phyloP scores from a whole-genome alignment of 2,888 invertebrate genomes.

The Pseudococcus longispinus region DNA sequence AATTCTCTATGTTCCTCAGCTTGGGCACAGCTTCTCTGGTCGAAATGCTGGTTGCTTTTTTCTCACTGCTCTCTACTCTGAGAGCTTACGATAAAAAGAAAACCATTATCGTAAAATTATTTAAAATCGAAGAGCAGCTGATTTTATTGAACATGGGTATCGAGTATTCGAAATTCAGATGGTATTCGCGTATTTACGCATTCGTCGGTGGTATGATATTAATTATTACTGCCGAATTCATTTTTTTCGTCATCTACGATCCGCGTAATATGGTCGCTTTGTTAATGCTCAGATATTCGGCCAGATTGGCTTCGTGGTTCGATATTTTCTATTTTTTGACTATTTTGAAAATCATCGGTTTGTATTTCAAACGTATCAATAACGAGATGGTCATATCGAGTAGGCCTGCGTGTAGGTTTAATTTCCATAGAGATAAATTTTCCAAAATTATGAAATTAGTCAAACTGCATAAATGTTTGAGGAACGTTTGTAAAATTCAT shows the following conservation, averaged over 20 bases:
- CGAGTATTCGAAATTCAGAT: background rate
- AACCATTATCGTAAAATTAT: background rate
- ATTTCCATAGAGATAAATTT: background rate
- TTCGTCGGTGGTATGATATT: background rate
- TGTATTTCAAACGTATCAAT: constrained; percentile 21
- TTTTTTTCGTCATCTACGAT: background rate
- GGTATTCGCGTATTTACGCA: background rate
- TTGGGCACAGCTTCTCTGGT: background rate
- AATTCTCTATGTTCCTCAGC: background rate
- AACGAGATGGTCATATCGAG: background rate
- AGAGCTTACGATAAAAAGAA: background rate
- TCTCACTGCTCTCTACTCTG: background rate
- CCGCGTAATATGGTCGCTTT: background rate
- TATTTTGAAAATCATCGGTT: constrained; percentile 13
- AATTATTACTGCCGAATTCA: background rate
- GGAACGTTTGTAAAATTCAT: constrained; percentile 34
- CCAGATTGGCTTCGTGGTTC: constrained; percentile 5
- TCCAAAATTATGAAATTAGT: background rate
- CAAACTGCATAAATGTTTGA: background rate
- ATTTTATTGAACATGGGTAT: background rate
- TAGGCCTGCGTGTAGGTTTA: no score
- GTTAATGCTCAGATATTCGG: background rate
- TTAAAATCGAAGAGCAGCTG: background rate
- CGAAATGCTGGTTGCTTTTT: constrained; percentile 12
- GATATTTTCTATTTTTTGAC: constrained; percentile 27